Conservation (phyloP, 2,888 invertebrate species). For the Xestoiulus laeticollis region DNA sequence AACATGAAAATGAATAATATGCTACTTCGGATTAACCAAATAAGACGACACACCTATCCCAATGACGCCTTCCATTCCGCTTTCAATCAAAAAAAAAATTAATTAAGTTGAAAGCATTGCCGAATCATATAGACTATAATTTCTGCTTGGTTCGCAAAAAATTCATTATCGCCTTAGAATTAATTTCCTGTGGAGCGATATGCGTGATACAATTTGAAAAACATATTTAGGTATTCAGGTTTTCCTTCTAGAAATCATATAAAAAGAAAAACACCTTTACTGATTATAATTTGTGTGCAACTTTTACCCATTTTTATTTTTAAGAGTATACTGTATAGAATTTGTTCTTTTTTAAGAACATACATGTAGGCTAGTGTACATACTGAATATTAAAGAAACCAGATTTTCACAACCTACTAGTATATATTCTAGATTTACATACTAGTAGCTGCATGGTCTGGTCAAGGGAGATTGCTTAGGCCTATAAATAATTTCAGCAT, state of each 20-base stretch:
- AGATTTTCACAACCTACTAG: too few species aligned
- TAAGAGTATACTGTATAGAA: too few species aligned
- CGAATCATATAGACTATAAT: not conserved
- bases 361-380: too few species aligned
- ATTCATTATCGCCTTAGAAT: not conserved
- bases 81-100: not conserved
- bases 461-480: too few species aligned
- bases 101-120: not conserved
- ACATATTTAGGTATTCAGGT: not conserved
- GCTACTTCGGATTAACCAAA: not conserved
- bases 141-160: not conserved
- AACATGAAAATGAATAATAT: not conserved
- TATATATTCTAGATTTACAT: too few species aligned
- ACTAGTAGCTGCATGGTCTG: too few species aligned
- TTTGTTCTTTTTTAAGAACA: too few species aligned
- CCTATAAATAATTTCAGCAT: too few species aligned
- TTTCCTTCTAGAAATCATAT: not conserved
- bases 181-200: not conserved
- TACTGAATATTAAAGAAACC: too few species aligned
- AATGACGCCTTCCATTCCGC: not conserved
- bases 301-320: too few species aligned
- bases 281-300: not conserved
- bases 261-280: not conserved
- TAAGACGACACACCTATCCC: slow-evolving; percentile 16
- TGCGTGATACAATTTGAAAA: not conserved